Percentiles rank a stretch among this genome's conserved stretches.
phyloP scores from a whole-genome alignment of 2,113 vertebrate species.

The Malurus melanocephalus region DNA sequence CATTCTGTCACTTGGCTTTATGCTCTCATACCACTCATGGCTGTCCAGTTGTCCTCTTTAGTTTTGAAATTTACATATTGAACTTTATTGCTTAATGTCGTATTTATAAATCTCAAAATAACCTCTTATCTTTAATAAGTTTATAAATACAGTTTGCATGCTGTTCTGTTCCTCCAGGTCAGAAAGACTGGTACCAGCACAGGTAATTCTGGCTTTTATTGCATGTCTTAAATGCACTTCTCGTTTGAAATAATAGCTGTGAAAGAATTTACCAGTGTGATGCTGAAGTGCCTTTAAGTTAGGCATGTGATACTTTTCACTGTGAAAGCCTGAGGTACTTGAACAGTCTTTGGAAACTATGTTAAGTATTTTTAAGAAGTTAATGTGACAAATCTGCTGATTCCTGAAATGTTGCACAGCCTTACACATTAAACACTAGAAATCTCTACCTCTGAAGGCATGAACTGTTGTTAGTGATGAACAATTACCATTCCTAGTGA shows the following conservation, averaged over 20 bases:
- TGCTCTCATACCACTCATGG: fast-evolving
- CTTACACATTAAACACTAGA: neutral
- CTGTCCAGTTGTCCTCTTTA: neutral
- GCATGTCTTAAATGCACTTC: neutral
- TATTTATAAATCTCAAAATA: neutral
- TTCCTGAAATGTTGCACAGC: neutral
- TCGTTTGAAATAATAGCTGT: neutral
- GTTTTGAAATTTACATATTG: neutral
- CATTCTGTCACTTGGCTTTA: neutral
- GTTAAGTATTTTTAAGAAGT: conserved; percentile 43
- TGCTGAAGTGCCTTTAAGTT: conserved; percentile 26
- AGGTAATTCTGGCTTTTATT: neutral
- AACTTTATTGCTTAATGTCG: neutral
- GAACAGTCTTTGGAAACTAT: conserved; percentile 33
- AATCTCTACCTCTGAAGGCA: neutral
- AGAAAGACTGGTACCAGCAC: neutral
- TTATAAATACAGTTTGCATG: neutral
- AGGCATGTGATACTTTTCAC: conserved; percentile 21
- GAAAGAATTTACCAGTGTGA: neutral
- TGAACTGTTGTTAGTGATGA: neutral
- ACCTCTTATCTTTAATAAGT: neutral
- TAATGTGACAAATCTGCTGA: conserved; percentile 34
- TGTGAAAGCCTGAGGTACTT: conserved; percentile 7
- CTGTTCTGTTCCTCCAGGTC: neutral
- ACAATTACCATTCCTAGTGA: neutral